Percentiles rank a stretch among this genome's conserved stretches.
These are phyloP conservation scores for Drosophila nr. fundita DNA, from an alignment of 2,888 invertebrate species.

Conservation along the genomic window DNA sequence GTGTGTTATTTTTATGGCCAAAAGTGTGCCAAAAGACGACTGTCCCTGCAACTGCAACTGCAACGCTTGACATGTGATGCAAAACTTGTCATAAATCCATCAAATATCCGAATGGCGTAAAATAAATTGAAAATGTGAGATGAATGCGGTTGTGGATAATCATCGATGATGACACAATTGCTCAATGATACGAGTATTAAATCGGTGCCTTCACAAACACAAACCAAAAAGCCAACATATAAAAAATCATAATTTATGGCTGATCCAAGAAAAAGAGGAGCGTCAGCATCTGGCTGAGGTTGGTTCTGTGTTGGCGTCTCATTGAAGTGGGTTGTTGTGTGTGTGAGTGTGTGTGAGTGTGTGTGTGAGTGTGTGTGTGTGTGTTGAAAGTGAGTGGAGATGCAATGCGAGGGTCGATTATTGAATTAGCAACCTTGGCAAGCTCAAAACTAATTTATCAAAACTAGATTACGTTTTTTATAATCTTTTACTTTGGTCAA, in stretches of 20 bases:
- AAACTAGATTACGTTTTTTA: constrained; percentile 12
- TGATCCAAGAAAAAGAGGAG: constrained; percentile 40
- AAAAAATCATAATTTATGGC: constrained; percentile 35
- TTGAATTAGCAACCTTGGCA: constrained; percentile 37
- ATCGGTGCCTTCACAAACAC: neutral
- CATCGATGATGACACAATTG: constrained; percentile 50
- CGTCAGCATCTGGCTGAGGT: constrained; percentile 41
- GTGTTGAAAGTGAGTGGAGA: constrained; percentile 35
- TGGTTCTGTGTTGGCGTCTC: constrained; percentile 50
- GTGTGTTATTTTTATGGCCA: constrained; percentile 37
- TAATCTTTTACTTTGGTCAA: neutral
- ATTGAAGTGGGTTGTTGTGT: constrained; percentile 27
- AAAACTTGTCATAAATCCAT: constrained; percentile 44
- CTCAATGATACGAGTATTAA: constrained; percentile 20
- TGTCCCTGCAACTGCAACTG: constrained; percentile 16
- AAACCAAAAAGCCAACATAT: constrained; percentile 27
- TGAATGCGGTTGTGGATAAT: constrained; percentile 22
- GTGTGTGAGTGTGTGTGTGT: constrained; percentile 11
- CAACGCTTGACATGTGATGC: constrained; percentile 7
- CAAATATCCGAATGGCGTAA: constrained; percentile 15
- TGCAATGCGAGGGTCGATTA: constrained; percentile 49
- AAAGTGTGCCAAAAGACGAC: constrained; percentile 38
- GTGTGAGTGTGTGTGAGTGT: constrained; percentile 25
- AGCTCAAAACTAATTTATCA: constrained; percentile 26
- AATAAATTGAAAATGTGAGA: constrained; percentile 13